Conservation (phyloP, 2,113 vertebrate species). For the Tupaia tana region DNA sequence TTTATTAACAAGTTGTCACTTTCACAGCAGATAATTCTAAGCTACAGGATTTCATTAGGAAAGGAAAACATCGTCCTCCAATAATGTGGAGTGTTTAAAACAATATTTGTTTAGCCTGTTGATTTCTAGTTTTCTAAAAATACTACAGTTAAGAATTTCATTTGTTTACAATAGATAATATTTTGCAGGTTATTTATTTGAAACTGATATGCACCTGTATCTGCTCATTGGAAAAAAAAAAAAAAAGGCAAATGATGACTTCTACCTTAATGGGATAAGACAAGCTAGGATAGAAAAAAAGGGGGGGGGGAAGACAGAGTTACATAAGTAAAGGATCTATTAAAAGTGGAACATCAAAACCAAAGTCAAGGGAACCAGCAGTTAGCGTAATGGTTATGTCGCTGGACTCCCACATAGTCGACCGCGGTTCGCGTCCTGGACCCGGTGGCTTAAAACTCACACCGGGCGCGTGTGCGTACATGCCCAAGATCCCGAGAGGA, state of each 20-base stretch:
- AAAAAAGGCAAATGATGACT: background rate
- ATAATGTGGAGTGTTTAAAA: background rate
- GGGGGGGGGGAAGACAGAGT: background rate
- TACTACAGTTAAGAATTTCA: conserved; percentile 21
- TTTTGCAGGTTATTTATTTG: background rate
- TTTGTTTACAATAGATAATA: background rate
- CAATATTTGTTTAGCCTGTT: background rate
- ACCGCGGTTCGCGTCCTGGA: too few species aligned
- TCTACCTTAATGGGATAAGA: conserved; percentile 17
- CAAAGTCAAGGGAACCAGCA: too few species aligned
- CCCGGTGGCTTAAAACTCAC: too few species aligned
- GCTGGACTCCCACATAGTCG: too few species aligned
- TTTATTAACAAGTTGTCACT: conserved; percentile 44
- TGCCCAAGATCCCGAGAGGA: too few species aligned
- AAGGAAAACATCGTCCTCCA: background rate
- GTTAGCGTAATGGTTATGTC: too few species aligned
- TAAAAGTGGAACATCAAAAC: background rate
- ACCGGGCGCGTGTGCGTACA: too few species aligned
- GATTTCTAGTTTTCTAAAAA: conserved; percentile 40
- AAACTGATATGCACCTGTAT: background rate
- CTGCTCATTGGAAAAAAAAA: background rate
- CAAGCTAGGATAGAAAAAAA: background rate
- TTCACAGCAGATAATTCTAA: conserved; percentile 56
- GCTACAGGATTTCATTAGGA: conserved; percentile 61
- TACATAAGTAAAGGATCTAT: background rate